Conservation (phyloP, 1,140 invertebrate genomes). For the Drosophila mauritiana region DNA sequence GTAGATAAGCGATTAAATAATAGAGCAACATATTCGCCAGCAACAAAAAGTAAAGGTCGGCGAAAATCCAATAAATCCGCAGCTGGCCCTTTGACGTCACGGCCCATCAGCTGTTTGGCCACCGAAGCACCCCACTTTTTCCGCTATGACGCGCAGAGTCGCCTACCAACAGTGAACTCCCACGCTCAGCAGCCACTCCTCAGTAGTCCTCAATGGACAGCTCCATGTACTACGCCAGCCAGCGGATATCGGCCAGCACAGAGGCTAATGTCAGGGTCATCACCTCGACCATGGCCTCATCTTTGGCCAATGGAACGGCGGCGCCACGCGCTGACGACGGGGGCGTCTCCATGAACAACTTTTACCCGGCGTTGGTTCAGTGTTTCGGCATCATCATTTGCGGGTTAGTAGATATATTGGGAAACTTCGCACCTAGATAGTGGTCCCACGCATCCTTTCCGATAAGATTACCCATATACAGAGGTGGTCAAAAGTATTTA, state of each 20-base stretch:
- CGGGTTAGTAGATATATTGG: conserved; percentile 87
- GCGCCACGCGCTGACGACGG: conserved; percentile 64
- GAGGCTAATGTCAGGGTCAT: conserved; percentile 35
- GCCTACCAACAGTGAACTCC: conserved; percentile 4
- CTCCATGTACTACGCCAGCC: conserved; percentile 69
- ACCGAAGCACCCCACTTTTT: conserved; percentile 25
- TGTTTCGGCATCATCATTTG: conserved; percentile 96
- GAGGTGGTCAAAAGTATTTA: too few species aligned
- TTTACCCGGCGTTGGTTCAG: conserved; percentile 95
- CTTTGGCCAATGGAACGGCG: conserved; percentile 12
- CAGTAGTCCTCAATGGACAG: conserved; percentile 64
- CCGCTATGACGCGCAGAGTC: conserved; percentile 20
- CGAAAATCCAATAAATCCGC: conserved; percentile 65
- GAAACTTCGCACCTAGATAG: neutral
- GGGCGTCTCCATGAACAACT: conserved; percentile 89
- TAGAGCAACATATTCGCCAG: conserved; percentile 7
- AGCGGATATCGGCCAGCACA: conserved; percentile 21
- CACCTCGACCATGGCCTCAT: conserved; percentile 26
- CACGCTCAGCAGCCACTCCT: neutral
- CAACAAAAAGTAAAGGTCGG: neutral
- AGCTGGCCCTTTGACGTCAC: conserved; percentile 60
- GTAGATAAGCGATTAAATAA: conserved; percentile 50
- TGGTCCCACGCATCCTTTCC: neutral
- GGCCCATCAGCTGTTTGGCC: conserved; percentile 40
- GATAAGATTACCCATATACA: conserved; percentile 21